Evolutionary conservation across 2,797 vertebrate genomes (phyloP).

Genomic region (Chanos chanos): DNA sequence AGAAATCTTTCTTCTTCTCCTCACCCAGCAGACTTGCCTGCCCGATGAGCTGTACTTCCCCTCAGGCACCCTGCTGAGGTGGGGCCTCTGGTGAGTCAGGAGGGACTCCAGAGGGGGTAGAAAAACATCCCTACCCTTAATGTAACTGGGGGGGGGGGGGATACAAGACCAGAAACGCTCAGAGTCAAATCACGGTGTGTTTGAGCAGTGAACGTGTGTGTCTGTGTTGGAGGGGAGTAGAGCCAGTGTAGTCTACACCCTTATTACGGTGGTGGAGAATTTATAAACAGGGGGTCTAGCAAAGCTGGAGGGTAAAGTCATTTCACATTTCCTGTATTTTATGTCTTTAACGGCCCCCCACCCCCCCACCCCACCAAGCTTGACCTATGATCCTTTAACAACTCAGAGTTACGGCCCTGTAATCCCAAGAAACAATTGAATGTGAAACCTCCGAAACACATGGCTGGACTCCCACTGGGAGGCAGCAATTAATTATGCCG

Average conservation of each 20-base stretch:
- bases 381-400: conserved; percentile 47
- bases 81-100: conserved; percentile 15
- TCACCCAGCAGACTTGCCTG: conserved; percentile 31
- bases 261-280: no score
- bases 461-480: neutral
- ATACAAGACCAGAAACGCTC: conserved; percentile 17
- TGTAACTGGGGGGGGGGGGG: conserved; percentile 14
- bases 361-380: conserved; percentile 33
- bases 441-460: neutral
- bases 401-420: conserved; percentile 23
- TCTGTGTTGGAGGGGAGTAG: conserved; percentile 4
- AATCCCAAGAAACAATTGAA: conserved; percentile 23
- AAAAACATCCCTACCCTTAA: conserved; percentile 33
- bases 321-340: conserved; percentile 15
- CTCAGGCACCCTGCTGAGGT: conserved; percentile 41
- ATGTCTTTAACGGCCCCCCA: conserved; percentile 30
- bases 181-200: conserved; percentile 23
- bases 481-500: neutral
- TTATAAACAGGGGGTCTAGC: neutral
- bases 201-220: neutral
- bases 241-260: no score
- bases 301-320: neutral
- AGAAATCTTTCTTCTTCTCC: conserved; percentile 27
- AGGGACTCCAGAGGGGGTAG: conserved; percentile 45
- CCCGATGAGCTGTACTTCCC: conserved; percentile 27